These are phyloP conservation scores for Mellilla xanthometata DNA, from an alignment of 2,888 invertebrate species.

Conservation along the genomic window DNA sequence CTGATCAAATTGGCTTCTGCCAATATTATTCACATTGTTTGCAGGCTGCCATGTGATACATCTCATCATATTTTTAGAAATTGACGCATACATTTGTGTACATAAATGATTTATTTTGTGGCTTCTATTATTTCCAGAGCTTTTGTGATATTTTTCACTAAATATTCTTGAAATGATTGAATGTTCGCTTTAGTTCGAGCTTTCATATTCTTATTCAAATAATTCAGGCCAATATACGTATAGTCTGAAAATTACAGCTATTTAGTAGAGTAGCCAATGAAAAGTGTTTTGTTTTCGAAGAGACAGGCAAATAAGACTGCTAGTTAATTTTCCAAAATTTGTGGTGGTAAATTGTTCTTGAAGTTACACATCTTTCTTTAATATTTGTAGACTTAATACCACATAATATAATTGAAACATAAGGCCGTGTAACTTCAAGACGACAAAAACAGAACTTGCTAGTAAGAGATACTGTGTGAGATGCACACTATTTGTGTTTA, in stretches of 20 bases:
- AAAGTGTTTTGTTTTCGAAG: conserved; percentile 16
- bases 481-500: conserved; percentile 18
- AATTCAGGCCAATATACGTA: conserved; percentile 7
- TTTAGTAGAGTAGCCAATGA: conserved; percentile 9
- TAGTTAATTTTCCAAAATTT: conserved; percentile 2
- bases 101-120: background rate
- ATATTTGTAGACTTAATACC: no score
- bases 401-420: no score
- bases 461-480: conserved; percentile 18
- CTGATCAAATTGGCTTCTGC: no score
- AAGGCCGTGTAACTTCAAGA: background rate
- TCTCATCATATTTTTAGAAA: background rate
- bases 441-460: background rate
- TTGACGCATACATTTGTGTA: conserved; percentile 1
- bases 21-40: no score
- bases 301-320: conserved; percentile 23
- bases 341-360: background rate
- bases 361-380: background rate
- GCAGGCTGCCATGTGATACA: background rate
- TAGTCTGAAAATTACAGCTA: conserved; percentile 11
- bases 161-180: conserved; percentile 5
- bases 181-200: conserved; percentile 10
- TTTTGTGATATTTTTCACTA: conserved; percentile 5
- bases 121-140: conserved; percentile 12
- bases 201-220: conserved; percentile 5